These are phyloP conservation scores for Peromyscus polionotus DNA, from an alignment of 2,113 vertebrate genomes.

Conservation along the genomic window DNA sequence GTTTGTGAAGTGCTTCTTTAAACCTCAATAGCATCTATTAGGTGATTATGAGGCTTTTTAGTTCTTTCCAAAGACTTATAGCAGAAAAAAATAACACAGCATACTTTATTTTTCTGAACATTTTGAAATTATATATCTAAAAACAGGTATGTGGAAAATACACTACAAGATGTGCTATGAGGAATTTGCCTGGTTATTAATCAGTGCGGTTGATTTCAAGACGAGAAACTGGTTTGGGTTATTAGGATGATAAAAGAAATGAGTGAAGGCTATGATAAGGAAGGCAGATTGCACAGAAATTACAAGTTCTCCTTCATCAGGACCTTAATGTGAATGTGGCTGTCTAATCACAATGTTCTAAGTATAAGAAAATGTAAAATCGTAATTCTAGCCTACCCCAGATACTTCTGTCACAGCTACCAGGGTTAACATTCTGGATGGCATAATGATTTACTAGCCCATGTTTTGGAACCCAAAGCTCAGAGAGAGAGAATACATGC, in stretches of 20 bases:
- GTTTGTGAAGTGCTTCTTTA: slow-evolving; percentile 78
- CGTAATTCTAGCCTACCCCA: background rate
- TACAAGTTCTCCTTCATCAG: background rate
- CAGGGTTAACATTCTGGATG: background rate
- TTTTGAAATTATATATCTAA: slow-evolving; percentile 46
- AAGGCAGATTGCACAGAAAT: background rate
- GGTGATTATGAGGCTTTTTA: slow-evolving; percentile 77
- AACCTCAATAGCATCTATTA: slow-evolving; percentile 79
- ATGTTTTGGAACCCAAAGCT: background rate
- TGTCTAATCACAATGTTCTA: background rate
- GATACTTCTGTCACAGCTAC: background rate
- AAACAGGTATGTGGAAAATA: slow-evolving; percentile 9
- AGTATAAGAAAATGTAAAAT: background rate
- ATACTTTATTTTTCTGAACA: slow-evolving; percentile 68
- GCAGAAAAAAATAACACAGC: slow-evolving; percentile 45
- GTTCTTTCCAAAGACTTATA: slow-evolving; percentile 54
- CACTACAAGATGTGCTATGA: background rate
- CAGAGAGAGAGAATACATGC: background rate
- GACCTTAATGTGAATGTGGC: background rate
- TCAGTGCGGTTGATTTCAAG: slow-evolving; percentile 37
- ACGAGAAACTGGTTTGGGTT: background rate
- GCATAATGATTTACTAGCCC: background rate
- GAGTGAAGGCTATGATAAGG: background rate
- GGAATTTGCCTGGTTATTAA: background rate
- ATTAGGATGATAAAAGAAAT: background rate